Conservation (phyloP, 1,140 invertebrate genomes). For the Arctopsyche grandis region DNA sequence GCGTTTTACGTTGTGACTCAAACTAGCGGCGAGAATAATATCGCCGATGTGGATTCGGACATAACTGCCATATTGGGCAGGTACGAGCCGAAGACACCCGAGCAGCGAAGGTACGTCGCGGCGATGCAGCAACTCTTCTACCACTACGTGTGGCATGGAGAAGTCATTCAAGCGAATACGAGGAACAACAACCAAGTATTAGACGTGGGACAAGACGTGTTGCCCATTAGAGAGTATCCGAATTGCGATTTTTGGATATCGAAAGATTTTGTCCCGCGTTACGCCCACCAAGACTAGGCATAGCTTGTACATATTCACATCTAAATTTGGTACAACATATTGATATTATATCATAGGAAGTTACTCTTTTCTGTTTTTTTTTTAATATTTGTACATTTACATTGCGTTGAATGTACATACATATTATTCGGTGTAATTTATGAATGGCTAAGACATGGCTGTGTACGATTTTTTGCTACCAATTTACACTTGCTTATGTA, state of each 20-base stretch:
- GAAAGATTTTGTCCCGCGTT: slow-evolving; percentile 77
- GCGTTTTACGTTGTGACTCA: slow-evolving; percentile 81
- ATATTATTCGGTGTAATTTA: not conserved
- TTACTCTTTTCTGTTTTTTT: no score
- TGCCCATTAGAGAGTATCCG: slow-evolving; percentile 70
- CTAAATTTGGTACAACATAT: not conserved
- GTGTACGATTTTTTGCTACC: slow-evolving; percentile 15
- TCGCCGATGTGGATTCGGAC: slow-evolving; percentile 74
- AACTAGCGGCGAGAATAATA: slow-evolving; percentile 64
- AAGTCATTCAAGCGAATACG: slow-evolving; percentile 67
- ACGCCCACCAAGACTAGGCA: slow-evolving; percentile 67
- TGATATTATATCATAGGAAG: not conserved
- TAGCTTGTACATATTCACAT: not conserved
- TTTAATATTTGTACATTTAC: no score
- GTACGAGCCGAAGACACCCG: slow-evolving; percentile 75
- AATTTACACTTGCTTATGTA: not conserved
- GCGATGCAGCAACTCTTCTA: slow-evolving; percentile 86
- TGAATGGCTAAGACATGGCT: not conserved
- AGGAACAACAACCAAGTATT: slow-evolving; percentile 67
- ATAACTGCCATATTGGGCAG: slow-evolving; percentile 82
- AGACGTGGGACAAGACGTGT: slow-evolving; percentile 74
- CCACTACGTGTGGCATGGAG: slow-evolving; percentile 79
- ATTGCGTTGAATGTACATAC: not conserved
- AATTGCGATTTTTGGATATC: slow-evolving; percentile 81
- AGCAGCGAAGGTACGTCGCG: slow-evolving; percentile 77